These are phyloP conservation scores for Distichodus sexfasciatus DNA, from an alignment of 2,797 vertebrate genomes.

Conservation along the genomic window DNA sequence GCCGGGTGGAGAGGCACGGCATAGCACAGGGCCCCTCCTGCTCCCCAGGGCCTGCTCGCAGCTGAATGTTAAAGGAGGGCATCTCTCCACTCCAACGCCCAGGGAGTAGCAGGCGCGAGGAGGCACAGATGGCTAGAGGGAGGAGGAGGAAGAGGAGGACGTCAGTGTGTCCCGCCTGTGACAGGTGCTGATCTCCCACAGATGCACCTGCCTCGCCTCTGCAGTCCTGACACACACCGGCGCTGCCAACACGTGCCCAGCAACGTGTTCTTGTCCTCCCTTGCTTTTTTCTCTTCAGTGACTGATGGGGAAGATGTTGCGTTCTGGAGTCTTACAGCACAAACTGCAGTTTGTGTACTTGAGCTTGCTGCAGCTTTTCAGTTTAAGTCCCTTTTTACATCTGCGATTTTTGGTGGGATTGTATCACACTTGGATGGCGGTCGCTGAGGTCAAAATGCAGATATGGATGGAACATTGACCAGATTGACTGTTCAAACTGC, in stretches of 20 bases:
- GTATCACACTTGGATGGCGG: too few species aligned
- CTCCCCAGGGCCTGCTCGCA: neutral
- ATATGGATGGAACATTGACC: too few species aligned
- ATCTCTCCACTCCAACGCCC: conserved; percentile 17
- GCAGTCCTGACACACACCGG: conserved; percentile 28
- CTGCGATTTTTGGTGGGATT: too few species aligned
- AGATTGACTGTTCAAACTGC: too few species aligned
- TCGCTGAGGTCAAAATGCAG: too few species aligned
- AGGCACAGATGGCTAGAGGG: conserved; percentile 37
- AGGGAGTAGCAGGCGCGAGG: conserved; percentile 37
- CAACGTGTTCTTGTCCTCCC: neutral
- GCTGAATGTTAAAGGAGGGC: neutral
- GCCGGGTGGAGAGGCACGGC: too few species aligned
- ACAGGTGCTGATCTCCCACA: conserved; percentile 16
- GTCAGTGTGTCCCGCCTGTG: neutral
- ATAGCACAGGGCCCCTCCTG: neutral
- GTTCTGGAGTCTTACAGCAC: too few species aligned
- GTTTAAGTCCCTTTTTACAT: neutral
- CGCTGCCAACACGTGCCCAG: neutral
- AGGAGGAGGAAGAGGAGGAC: neutral
- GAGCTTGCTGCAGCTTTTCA: too few species aligned
- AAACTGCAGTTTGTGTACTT: neutral
- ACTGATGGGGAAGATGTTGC: neutral
- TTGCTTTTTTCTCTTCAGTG: neutral
- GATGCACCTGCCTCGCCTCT: conserved; percentile 29